Evolutionary conservation across 1,140 invertebrate genomes (phyloP).

Genomic region (Atta cephalotes): DNA sequence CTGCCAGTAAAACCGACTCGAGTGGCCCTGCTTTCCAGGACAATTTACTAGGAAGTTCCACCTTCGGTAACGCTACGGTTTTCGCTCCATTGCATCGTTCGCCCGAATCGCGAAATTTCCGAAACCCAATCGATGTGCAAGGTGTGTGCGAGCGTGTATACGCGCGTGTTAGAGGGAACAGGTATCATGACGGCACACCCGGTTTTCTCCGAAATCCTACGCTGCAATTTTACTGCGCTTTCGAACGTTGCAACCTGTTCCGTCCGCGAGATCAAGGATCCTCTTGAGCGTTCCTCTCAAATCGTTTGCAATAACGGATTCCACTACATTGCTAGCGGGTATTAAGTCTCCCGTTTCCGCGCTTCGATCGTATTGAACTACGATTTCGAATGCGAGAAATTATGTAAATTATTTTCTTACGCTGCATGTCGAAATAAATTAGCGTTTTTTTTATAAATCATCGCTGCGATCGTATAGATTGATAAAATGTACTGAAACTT

Average conservation of each 20-base stretch:
- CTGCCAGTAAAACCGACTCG: slow-evolving; percentile 35
- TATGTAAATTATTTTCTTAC: not conserved
- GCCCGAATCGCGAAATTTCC: slow-evolving; percentile 18
- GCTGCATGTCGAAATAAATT: not conserved
- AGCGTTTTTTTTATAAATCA: not conserved
- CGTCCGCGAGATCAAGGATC: slow-evolving; percentile 23
- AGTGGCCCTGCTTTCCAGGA: slow-evolving; percentile 39
- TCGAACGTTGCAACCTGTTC: slow-evolving; percentile 25
- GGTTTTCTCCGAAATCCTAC: slow-evolving; percentile 22
- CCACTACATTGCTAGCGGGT: not conserved
- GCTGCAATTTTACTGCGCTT: slow-evolving; percentile 43
- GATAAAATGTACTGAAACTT: not conserved
- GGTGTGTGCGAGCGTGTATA: not conserved
- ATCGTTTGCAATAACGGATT: slow-evolving; percentile 35
- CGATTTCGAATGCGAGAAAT: not conserved
- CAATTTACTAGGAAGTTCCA: slow-evolving; percentile 53
- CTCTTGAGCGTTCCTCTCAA: not conserved
- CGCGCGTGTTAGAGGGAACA: slow-evolving; percentile 27
- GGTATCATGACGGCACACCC: slow-evolving; percentile 40
- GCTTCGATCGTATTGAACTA: not conserved
- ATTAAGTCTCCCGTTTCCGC: slow-evolving; percentile 12
- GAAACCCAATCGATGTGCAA: slow-evolving; percentile 35
- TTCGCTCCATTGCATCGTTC: slow-evolving; percentile 51
- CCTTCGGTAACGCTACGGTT: not conserved
- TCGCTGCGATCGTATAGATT: not conserved